A percentile compares a stretch with the other conserved stretches of the same genome.
phyloP scores from a whole-genome alignment of 2,888 invertebrate genomes.

The Temnothorax rugatulus region DNA sequence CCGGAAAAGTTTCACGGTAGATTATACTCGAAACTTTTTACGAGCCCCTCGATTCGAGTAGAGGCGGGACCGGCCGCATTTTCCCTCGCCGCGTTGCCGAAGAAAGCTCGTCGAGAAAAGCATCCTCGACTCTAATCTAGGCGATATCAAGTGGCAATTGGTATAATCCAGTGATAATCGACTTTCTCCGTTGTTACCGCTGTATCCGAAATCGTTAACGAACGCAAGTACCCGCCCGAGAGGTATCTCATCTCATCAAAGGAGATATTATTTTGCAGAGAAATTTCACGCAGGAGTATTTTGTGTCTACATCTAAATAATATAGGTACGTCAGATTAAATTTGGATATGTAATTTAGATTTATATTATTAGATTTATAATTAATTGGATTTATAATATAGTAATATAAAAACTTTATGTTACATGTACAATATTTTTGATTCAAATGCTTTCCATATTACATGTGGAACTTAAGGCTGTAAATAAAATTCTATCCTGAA shows the following conservation, averaged over 20 bases:
- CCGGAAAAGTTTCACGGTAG: constrained; percentile 42
- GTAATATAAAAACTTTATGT: too few relatives aligned
- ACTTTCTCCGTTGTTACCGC: constrained; percentile 26
- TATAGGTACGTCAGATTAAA: neutral
- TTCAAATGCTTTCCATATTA: neutral
- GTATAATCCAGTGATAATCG: constrained; percentile 50
- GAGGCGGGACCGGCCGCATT: constrained; percentile 19
- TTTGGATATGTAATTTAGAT: neutral
- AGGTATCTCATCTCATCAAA: neutral
- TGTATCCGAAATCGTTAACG: constrained; percentile 35
- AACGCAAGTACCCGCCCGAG: neutral
- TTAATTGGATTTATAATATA: too few relatives aligned
- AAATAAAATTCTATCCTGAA: neutral
- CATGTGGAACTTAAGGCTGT: neutral
- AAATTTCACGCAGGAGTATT: neutral
- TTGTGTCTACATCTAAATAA: neutral
- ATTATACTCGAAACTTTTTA: constrained; percentile 51
- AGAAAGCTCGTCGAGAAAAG: constrained; percentile 23
- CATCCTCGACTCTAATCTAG: constrained; percentile 39
- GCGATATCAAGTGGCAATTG: constrained; percentile 50
- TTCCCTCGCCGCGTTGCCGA: constrained; percentile 2
- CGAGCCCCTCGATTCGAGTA: constrained; percentile 22
- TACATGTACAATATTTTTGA: too few relatives aligned
- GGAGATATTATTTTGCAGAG: neutral
- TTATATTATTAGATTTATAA: neutral